Evolutionary conservation across 2,797 vertebrate genomes (phyloP).

Genomic region (Pseudopleuronectes americanus): DNA sequence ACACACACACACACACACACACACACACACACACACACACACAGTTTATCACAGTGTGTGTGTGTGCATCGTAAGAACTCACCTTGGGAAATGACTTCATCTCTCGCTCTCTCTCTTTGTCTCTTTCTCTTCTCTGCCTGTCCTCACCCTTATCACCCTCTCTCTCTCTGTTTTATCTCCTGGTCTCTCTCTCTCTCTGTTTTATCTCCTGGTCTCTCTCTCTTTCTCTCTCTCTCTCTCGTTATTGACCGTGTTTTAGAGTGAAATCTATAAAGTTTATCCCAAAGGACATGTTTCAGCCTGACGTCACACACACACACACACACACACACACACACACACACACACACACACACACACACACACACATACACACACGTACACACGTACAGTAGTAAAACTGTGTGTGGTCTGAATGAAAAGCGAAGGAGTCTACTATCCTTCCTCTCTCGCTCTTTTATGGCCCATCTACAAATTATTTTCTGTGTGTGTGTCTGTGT

Average conservation of each 20-base stretch:
- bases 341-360: conserved; percentile 25
- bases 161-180: background rate
- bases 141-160: background rate
- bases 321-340: conserved; percentile 25
- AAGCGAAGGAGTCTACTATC: conserved; percentile 13
- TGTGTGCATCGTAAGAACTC: conserved; percentile 29
- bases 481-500: conserved; percentile 10
- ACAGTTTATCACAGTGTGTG: conserved; percentile 17
- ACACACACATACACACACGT: conserved; percentile 38
- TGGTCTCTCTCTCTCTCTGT: background rate
- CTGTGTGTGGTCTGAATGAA: conserved; percentile 56
- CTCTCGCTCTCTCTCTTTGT: background rate
- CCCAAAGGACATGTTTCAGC: conserved; percentile 52
- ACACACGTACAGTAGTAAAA: conserved; percentile 39
- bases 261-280: conserved; percentile 65
- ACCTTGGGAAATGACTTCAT: conserved; percentile 57
- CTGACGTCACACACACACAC: conserved; percentile 40
- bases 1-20: background rate
- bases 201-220: no score
- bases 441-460: conserved; percentile 33
- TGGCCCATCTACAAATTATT: conserved; percentile 29
- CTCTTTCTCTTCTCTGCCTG: background rate
- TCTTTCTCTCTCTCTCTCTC: background rate
- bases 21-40: no score
- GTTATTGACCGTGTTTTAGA: conserved; percentile 63